Conservation (phyloP, 2,797 vertebrate species). For the Aotus griseimembra region DNA sequence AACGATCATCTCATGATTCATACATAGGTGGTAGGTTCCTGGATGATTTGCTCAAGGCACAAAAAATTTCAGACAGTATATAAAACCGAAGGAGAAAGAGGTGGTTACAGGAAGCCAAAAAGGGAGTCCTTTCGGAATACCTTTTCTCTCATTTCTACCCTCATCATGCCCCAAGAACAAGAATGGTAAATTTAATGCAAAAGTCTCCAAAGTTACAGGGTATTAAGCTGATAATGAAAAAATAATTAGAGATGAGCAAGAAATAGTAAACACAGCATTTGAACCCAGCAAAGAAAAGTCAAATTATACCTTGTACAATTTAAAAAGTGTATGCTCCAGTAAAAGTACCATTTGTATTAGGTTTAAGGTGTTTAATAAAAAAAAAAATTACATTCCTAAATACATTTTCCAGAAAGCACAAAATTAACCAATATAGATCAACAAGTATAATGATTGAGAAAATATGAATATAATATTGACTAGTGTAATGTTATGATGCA, state of each 20-base stretch:
- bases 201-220: conserved; percentile 1
- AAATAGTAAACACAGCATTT: not conserved
- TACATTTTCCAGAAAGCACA: conserved; percentile 48
- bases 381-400: conserved; percentile 1
- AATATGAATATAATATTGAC: not conserved
- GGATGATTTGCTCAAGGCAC: not conserved
- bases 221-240: not conserved
- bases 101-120: not conserved
- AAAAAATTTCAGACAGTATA: not conserved
- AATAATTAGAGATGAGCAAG: not conserved
- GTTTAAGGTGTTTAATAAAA: not conserved
- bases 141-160: not conserved
- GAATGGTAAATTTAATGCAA: conserved; percentile 15
- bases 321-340: not conserved
- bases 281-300: not conserved
- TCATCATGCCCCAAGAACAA: conserved; percentile 38
- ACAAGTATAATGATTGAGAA: not conserved
- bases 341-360: not conserved
- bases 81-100: conserved; percentile 4
- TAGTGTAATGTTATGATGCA: not conserved
- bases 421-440: conserved; percentile 10
- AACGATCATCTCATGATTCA: not conserved
- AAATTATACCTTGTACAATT: conserved; percentile 23
- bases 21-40: not conserved
- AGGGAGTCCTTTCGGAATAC: not conserved